Conservation (phyloP, 2,797 vertebrate genomes). For the Phaenicophaeus curvirostris region DNA sequence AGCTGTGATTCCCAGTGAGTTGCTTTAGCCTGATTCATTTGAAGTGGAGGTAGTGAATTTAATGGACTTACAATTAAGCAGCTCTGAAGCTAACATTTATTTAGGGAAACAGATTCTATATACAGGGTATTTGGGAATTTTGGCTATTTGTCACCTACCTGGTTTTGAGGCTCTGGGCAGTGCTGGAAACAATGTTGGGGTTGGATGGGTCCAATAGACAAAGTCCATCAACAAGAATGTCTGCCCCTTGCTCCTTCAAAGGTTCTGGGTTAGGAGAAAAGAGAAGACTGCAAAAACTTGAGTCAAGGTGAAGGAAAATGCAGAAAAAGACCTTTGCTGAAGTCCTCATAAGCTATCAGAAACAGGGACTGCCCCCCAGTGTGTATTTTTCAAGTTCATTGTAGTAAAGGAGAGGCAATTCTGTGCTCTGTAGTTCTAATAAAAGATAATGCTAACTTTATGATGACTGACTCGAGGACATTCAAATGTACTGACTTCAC, state of each 20-base stretch:
- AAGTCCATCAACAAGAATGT: background rate
- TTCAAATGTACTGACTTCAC: background rate
- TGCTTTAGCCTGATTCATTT: background rate
- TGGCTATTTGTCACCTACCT: background rate
- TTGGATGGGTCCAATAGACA: background rate
- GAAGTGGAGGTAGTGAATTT: background rate
- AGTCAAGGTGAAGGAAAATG: background rate
- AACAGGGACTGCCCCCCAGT: background rate
- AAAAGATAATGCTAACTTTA: background rate
- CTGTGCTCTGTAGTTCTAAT: background rate
- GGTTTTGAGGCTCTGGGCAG: background rate
- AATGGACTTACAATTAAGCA: background rate
- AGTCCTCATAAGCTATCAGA: background rate
- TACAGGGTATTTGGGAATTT: background rate
- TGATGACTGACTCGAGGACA: background rate
- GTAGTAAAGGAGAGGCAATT: background rate
- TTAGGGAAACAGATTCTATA: background rate
- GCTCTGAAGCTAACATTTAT: background rate
- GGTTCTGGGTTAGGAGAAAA: background rate
- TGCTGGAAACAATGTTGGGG: background rate
- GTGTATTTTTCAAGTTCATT: background rate
- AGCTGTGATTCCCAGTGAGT: background rate
- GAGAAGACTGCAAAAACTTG: background rate
- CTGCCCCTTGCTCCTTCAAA: background rate
- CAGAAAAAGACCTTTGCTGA: background rate